Conservation (phyloP, 2,797 vertebrate genomes). For the Pyrocephalus nanus region DNA sequence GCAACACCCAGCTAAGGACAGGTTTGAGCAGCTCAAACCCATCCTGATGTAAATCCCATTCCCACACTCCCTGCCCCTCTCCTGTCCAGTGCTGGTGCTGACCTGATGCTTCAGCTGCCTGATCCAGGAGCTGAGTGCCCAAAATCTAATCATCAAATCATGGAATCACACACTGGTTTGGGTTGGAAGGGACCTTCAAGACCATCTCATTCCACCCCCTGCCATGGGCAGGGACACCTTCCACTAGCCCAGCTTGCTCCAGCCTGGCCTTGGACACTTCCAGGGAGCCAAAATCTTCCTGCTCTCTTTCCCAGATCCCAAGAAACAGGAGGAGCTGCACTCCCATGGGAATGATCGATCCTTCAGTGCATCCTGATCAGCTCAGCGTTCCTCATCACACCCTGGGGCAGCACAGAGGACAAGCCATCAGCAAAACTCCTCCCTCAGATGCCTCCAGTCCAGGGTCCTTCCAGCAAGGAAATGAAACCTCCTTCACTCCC, state of each 20-base stretch:
- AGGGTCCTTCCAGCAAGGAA: not conserved
- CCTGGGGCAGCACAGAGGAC: no score
- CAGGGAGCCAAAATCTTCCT: no score
- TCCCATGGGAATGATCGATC: no score
- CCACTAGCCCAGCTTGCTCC: not conserved
- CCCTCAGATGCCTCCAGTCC: no score
- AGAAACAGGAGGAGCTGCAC: no score
- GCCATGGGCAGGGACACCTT: not conserved
- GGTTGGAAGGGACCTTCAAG: fast-evolving
- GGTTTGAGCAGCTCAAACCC: not conserved
- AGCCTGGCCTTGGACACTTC: not conserved
- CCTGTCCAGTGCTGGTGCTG: not conserved
- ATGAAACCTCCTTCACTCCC: not conserved
- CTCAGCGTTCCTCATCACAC: no score
- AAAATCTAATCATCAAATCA: not conserved
- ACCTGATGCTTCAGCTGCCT: fast-evolving
- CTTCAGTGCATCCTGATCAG: no score
- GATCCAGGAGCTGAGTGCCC: not conserved
- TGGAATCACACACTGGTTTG: not conserved
- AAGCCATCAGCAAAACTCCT: no score
- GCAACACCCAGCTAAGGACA: not conserved
- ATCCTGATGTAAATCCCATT: fast-evolving
- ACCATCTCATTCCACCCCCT: fast-evolving
- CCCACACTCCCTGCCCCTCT: not conserved
- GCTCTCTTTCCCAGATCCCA: no score